A percentile compares a stretch with the other conserved stretches of the same genome.
These are phyloP conservation scores for Hydriomena furcata DNA, from an alignment of 2,888 invertebrate species.

Conservation along the genomic window DNA sequence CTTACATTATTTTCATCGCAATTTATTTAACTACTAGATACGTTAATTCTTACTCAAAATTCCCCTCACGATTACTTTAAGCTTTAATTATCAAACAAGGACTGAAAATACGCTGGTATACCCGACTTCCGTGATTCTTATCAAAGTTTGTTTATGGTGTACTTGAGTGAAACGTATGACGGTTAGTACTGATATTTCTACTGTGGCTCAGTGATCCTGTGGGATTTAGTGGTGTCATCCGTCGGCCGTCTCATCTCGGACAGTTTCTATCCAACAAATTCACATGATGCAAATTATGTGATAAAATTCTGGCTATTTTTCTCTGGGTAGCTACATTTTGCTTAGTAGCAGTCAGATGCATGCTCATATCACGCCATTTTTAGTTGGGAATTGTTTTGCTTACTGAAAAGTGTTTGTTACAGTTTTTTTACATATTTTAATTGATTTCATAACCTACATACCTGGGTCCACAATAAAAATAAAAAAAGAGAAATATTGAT, in stretches of 20 bases:
- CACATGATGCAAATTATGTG: conserved; percentile 53
- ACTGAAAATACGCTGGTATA: too few relatives aligned
- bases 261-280: conserved; percentile 70
- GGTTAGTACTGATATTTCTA: neutral
- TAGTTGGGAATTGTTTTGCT: neutral
- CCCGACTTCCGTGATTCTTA: neutral
- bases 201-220: conserved; percentile 39
- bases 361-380: neutral
- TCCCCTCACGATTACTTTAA: too few relatives aligned
- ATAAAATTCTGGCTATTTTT: conserved; percentile 20
- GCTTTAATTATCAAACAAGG: too few relatives aligned
- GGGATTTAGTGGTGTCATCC: conserved; percentile 58
- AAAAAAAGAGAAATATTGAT: conserved; percentile 26
- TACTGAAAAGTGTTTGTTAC: too few relatives aligned
- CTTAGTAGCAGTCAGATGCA: neutral
- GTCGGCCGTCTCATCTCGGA: conserved; percentile 61
- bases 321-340: conserved; percentile 1
- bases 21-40: too few relatives aligned
- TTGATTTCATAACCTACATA: neutral
- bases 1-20: too few relatives aligned
- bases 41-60: too few relatives aligned
- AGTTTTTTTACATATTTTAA: neutral
- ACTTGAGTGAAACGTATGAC: conserved; percentile 3
- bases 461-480: conserved; percentile 8
- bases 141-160: too few relatives aligned